Base-by-base conservation (phyloP, 2,888 invertebrate species). In the Ophraella communa region DNA sequence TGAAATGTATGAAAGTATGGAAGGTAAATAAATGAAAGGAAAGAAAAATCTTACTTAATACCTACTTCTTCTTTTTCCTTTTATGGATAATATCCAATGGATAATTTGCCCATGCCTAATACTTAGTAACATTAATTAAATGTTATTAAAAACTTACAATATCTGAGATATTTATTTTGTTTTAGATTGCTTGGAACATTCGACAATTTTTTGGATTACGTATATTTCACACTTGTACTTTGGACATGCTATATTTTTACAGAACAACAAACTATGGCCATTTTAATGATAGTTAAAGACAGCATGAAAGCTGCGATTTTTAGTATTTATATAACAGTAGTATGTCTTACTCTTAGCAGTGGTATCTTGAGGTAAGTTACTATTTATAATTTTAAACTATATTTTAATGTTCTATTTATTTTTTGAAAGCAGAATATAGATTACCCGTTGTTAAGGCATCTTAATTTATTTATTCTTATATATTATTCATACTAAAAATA, bases 221-320 rank as follows among this genome's bases (percentile, higher is more conserved):
- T 89, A 1, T 88, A 89, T 76, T 89, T 92, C 74, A 84, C 88
- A 4, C 84, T 91, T 3, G 87, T 91, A 0, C 83, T 96, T 10
- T 94, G 95, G 93, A 91, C 93, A 0, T 92, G 93, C 78, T 95
- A 91, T 81, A 86, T 93, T 0, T 89, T 93, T 73, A 90, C 93
- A 0, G 95, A 96, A 78, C 95, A 96, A 78, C 88, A 94, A 70
- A 89, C 94, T 0, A 88, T 95, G 66, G 90, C 92, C 0, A 86
- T 93, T 55, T 84, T 95, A 81, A 88, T 94, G 87, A 86, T 94
- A 17, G 87, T 95, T 0, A 92, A 91, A 78, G 88, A 90, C 71
- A 89, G 91, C 0, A 87, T 93, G 63, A 88, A 89, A 14, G 93
- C 93, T 0, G 91, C 91, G 20, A 88, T 93, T 59, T 87, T 90